Percentiles rank a stretch among this genome's conserved stretches.
phyloP scores from a whole-genome alignment of 1,140 invertebrate species.

The Neoseiulus cucumeris region DNA sequence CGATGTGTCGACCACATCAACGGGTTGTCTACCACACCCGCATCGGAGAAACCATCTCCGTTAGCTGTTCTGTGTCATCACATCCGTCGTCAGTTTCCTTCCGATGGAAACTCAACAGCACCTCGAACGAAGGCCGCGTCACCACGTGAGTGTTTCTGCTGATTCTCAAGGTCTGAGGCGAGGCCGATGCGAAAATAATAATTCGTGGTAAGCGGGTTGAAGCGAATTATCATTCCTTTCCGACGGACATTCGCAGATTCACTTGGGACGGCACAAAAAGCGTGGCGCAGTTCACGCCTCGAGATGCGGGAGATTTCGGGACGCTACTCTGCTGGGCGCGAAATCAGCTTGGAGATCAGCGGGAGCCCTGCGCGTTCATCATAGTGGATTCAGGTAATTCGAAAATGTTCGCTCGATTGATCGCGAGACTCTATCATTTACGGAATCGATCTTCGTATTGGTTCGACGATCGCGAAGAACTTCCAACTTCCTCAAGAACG shows the following conservation, averaged over 20 bases:
- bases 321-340: constrained; percentile 22
- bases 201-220: no score
- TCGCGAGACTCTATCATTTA: no score
- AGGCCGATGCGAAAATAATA: no score
- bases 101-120: constrained; percentile 3
- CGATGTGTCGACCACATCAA: not conserved
- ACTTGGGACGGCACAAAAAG: constrained; percentile 17
- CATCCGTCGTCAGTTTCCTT: constrained; percentile 5
- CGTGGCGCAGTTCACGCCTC: constrained; percentile 20
- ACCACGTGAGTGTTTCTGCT: not conserved
- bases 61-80: not conserved
- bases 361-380: constrained; percentile 22
- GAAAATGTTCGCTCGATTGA: not conserved
- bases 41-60: not conserved
- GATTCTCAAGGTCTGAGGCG: no score
- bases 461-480: no score
- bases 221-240: no score
- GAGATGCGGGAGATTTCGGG: constrained; percentile 20
- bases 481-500: no score
- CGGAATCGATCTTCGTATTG: no score
- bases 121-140: not conserved
- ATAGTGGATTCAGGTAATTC: constrained; percentile 23
- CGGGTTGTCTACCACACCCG: not conserved
- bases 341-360: constrained; percentile 21
- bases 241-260: not conserved